These are phyloP conservation scores for Pocota personata DNA, from an alignment of 2,888 invertebrate genomes.

Conservation along the genomic window DNA sequence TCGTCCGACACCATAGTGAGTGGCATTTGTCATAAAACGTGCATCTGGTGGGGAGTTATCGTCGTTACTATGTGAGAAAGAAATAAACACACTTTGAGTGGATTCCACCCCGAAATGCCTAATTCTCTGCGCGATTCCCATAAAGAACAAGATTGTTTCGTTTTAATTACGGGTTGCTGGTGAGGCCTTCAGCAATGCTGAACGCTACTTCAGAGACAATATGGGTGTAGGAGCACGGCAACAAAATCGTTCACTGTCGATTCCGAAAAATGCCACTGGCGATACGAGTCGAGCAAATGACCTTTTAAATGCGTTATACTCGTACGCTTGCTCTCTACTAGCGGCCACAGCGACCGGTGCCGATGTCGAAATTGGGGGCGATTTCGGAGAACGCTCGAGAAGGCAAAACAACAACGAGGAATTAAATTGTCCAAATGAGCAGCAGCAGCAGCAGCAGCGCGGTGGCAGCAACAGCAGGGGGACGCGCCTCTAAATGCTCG, in stretches of 20 bases:
- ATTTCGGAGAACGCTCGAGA: conserved; percentile 69
- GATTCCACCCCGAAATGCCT: conserved; percentile 72
- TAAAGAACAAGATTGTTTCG: conserved; percentile 73
- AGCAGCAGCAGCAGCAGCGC: conserved; percentile 24
- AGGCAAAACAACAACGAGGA: conserved; percentile 56
- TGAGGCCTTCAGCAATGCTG: conserved; percentile 63
- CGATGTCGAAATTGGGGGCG: conserved; percentile 73
- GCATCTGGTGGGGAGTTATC: conserved; percentile 48
- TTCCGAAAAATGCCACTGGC: conserved; percentile 74
- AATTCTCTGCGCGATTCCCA: conserved; percentile 69
- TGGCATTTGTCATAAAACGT: conserved; percentile 73
- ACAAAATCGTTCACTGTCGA: conserved; percentile 72
- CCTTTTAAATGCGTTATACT: conserved; percentile 74
- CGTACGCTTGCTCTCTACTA: conserved; percentile 11
- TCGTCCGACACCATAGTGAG: conserved; percentile 50
- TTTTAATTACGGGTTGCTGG: conserved; percentile 70
- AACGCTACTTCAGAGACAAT: conserved; percentile 74
- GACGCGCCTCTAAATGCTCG: conserved; percentile 67
- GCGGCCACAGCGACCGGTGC: conserved; percentile 32
- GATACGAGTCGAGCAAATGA: conserved; percentile 72
- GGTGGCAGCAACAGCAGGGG: conserved; percentile 7
- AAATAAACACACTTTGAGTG: conserved; percentile 64
- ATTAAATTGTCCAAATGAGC: conserved; percentile 74
- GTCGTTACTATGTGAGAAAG: conserved; percentile 64
- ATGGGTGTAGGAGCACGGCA: conserved; percentile 72